A percentile compares a stretch with the other conserved stretches of the same genome.
Conservation (phyloP, 2,113 vertebrate genomes). For the Xerus inauris region DNA sequence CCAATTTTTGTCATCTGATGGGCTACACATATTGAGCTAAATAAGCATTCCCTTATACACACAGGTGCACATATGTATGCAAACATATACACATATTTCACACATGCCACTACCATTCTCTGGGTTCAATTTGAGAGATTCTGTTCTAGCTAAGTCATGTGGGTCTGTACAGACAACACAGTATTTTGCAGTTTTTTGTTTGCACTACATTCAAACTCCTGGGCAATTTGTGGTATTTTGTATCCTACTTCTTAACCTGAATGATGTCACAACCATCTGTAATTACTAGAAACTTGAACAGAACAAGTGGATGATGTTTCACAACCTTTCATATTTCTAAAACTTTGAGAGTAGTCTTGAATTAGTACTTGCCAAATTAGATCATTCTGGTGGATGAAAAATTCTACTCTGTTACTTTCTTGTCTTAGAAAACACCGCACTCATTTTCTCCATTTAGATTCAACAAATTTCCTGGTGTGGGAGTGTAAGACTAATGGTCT, state of each 20-base stretch:
- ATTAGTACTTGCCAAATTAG: background rate
- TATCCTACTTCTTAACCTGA: too few species aligned
- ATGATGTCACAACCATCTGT: too few species aligned
- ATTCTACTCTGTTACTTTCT: background rate
- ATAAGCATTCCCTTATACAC: too few species aligned
- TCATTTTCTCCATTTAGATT: background rate
- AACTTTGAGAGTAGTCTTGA: background rate
- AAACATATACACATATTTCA: too few species aligned
- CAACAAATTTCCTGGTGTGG: background rate
- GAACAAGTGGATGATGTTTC: background rate
- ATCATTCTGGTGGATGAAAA: background rate
- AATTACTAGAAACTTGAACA: background rate
- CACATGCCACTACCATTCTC: background rate
- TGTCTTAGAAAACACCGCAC: background rate
- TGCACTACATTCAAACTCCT: too few species aligned
- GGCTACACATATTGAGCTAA: too few species aligned
- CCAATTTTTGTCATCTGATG: too few species aligned
- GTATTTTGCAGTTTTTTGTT: too few species aligned
- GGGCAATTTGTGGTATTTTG: too few species aligned
- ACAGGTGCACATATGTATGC: background rate
- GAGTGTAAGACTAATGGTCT: background rate
- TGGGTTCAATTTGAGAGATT: background rate
- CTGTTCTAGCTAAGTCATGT: too few species aligned
- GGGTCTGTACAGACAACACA: too few species aligned
- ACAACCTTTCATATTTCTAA: background rate